Evolutionary conservation across 2,113 vertebrate species (phyloP).

Genomic region (Gila orcuttii): DNA sequence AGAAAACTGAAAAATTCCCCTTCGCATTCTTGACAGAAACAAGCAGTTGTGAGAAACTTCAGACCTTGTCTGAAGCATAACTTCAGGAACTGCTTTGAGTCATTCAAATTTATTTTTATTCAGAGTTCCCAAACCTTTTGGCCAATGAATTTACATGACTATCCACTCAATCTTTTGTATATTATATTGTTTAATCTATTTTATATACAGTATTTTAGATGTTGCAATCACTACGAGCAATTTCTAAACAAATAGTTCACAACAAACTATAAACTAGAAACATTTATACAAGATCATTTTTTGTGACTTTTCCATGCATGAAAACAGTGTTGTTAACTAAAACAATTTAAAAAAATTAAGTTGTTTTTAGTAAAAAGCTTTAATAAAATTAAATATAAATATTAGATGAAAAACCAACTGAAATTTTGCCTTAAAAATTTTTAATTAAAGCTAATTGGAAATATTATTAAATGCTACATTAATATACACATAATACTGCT

Average conservation of each 20-base stretch:
- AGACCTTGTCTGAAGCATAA: not conserved
- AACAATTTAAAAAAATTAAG: not conserved
- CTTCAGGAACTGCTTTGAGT: not conserved
- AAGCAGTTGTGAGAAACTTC: slow-evolving; percentile 28
- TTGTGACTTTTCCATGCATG: not conserved
- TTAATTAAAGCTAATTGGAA: not conserved
- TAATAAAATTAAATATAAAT: not conserved
- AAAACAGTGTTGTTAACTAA: not conserved
- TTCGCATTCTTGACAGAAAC: slow-evolving; percentile 19
- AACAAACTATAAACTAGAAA: not conserved
- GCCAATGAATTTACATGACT: not conserved
- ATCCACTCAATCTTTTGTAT: not conserved
- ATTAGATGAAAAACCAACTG: not conserved
- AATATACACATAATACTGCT: not conserved
- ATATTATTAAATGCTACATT: not conserved
- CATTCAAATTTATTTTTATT: not conserved
- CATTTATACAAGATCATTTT: not conserved
- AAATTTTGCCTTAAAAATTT: too few species aligned
- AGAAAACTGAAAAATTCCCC: slow-evolving; percentile 44
- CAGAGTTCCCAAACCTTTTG: not conserved
- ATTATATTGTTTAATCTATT: not conserved
- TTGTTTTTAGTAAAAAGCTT: not conserved
- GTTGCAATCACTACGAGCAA: not conserved
- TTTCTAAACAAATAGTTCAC: not conserved
- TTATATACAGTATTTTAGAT: not conserved